Evolutionary conservation across 1,140 invertebrate genomes (phyloP).

Genomic region (Lysiphlebus fabarum): DNA sequence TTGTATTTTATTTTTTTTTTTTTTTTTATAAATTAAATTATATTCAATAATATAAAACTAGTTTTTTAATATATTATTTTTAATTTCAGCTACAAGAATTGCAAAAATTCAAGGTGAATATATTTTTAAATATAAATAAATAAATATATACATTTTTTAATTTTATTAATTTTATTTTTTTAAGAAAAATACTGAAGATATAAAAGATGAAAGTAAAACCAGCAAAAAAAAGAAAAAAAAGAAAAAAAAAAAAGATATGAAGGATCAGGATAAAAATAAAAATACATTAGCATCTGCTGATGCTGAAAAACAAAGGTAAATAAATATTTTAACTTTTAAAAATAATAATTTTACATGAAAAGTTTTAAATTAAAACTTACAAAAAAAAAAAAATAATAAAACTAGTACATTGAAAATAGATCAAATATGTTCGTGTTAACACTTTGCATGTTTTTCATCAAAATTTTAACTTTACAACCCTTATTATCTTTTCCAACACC

Average conservation of each 20-base stretch:
- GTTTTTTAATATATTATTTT: not conserved
- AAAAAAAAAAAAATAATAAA: slow-evolving; percentile 9
- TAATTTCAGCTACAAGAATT: slow-evolving; percentile 2
- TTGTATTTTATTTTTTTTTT: too few species aligned
- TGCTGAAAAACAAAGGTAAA: slow-evolving; percentile 27
- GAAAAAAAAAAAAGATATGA: slow-evolving; percentile 27
- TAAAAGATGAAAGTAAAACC: not conserved
- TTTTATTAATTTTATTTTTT: not conserved
- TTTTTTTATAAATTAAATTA: not conserved
- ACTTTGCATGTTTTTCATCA: slow-evolving; percentile 20
- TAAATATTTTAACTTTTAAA: slow-evolving; percentile 5
- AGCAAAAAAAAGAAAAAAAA: slow-evolving; percentile 15
- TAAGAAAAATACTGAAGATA: not conserved
- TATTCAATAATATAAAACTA: too few species aligned
- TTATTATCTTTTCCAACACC: too few species aligned
- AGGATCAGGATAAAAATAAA: slow-evolving; percentile 29
- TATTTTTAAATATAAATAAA: not conserved
- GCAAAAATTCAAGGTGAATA: not conserved
- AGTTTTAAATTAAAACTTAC: not conserved
- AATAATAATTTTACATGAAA: not conserved
- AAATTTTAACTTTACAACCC: too few species aligned
- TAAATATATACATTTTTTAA: not conserved
- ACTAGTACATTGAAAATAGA: slow-evolving; percentile 15
- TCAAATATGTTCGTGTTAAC: slow-evolving; percentile 13
- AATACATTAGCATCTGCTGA: slow-evolving; percentile 20